Base-by-base conservation (phyloP, 2,797 vertebrate genomes). In the Rhyacichthys aspro region DNA sequence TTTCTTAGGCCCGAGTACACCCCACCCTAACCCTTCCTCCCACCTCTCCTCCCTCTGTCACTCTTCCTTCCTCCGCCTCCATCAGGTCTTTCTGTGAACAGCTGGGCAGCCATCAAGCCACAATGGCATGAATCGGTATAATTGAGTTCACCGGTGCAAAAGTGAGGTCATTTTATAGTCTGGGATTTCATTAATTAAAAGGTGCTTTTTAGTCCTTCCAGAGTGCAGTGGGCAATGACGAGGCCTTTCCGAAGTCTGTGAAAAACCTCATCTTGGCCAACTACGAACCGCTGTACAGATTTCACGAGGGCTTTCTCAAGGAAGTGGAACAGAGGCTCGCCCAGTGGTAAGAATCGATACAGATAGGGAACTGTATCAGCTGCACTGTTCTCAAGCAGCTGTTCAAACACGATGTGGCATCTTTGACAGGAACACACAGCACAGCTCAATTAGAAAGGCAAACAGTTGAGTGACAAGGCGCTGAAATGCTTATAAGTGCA, bases 321-420 rank as follows among this genome's bases (percentile, higher is more conserved):
- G 96, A 98, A 83, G 93, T 94, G 80, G 96, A 98, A 85, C 95
- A 96, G 63, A 93, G 96, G 43, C 93, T 98, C 66, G 93, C 93
- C 8, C 87, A 95, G 32, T 98, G 96, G 96, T 98, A 79, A 93
- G 94, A 76, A 23, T 28, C 23, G 7, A 28, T 12, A 38, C 10
- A 38, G 37, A 5, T 38, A 14, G 37, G n/a, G 49, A 36, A 52
- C 16, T 43, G 39, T 32, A 55, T 32, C 18, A 55, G 52, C 38
- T 54, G 23, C 10, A 43, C 12, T 43, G 41, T 43, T 11, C 41
- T n/a, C 45, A 9, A 17, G 9, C 53, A 55, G 54, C 54, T 56
- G 54, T 19, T 43, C 8, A 44, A 56, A 56, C 34, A 36, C 3
- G 41, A 43, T 12, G 62, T 8, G 8, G 28, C 11, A 14, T 11